These are phyloP conservation scores for Wasmannia auropunctata DNA, from an alignment of 1,140 invertebrate genomes.

Conservation along the genomic window DNA sequence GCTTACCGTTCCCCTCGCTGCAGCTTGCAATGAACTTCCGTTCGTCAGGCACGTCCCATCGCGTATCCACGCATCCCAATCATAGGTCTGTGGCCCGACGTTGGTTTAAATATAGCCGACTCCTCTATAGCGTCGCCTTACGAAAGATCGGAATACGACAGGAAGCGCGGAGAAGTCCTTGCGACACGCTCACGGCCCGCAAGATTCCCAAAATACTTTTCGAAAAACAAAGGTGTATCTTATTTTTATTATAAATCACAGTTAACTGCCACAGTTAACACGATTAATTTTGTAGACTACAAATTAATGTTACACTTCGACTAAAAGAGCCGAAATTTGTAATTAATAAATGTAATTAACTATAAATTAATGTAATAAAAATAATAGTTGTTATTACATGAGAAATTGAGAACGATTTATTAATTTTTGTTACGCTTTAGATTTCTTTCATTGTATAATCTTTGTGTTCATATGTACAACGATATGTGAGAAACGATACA, in stretches of 20 bases:
- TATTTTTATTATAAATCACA: neutral
- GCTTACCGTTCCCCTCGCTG: conserved; percentile 34
- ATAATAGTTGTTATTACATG: conserved; percentile 1
- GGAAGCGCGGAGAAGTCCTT: neutral
- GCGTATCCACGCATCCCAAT: conserved; percentile 74
- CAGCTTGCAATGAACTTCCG: conserved; percentile 74
- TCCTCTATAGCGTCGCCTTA: conserved; percentile 39
- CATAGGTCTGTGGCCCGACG: conserved; percentile 46
- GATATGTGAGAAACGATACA: neutral
- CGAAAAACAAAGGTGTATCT: neutral
- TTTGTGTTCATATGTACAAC: neutral
- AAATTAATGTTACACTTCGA: neutral
- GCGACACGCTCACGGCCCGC: neutral
- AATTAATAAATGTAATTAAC: neutral
- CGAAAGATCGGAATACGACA: conserved; percentile 35
- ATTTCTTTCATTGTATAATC: neutral
- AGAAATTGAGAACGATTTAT: neutral
- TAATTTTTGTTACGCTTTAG: neutral
- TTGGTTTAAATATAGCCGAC: conserved; percentile 71
- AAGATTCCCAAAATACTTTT: neutral
- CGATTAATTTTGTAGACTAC: neutral
- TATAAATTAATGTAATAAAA: neutral
- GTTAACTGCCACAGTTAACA: too few species aligned
- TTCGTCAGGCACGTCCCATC: conserved; percentile 72
- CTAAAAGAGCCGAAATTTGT: neutral